Conservation (phyloP, 2,888 invertebrate species). For the Thecophora atra region DNA sequence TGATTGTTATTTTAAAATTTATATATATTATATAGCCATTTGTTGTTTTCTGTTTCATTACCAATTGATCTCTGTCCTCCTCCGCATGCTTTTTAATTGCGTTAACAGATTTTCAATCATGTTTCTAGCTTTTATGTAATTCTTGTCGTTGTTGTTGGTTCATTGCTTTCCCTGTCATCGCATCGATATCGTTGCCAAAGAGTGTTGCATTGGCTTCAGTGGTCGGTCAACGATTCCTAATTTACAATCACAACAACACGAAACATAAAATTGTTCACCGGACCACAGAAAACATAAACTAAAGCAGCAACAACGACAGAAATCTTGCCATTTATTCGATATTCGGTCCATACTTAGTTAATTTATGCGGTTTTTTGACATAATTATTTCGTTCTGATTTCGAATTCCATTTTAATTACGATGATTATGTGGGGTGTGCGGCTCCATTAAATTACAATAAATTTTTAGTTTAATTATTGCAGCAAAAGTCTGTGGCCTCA, state of each 20-base stretch:
- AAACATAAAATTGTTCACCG: conserved; percentile 6
- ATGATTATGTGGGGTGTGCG: background rate
- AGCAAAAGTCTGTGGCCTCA: no score
- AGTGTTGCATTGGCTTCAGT: conserved; percentile 32
- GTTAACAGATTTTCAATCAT: conserved; percentile 26
- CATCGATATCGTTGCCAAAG: background rate
- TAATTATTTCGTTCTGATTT: conserved; percentile 14
- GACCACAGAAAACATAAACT: background rate
- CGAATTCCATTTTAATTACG: background rate
- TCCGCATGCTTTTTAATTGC: background rate
- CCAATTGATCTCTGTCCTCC: background rate
- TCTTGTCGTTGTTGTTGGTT: conserved; percentile 4
- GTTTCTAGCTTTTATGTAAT: conserved; percentile 1
- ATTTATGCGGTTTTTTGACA: conserved; percentile 29
- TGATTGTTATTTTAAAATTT: no score
- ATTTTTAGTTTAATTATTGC: conserved; percentile 16
- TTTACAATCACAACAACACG: conserved; percentile 4
- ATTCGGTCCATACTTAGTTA: conserved; percentile 23
- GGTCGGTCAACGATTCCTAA: conserved; percentile 10
- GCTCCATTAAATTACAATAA: conserved; percentile 6
- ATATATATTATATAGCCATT: no score
- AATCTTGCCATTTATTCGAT: conserved; percentile 1
- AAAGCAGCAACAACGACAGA: background rate
- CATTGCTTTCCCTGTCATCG: background rate
- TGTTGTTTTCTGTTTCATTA: background rate